Percentiles rank a stretch among this genome's conserved stretches.
Conservation (phyloP, 1,140 invertebrate species). For the Piezodorus guildinii region DNA sequence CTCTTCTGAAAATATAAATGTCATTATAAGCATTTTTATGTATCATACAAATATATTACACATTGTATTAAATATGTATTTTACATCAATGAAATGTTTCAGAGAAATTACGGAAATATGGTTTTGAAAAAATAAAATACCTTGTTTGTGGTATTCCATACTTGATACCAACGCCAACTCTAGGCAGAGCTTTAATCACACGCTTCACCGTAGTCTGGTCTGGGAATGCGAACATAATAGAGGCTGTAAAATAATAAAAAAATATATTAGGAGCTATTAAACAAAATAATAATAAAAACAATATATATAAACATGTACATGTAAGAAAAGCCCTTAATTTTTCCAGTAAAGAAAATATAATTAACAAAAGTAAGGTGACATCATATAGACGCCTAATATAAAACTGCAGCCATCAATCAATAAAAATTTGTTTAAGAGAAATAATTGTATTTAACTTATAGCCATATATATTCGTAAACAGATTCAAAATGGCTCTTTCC, state of each 20-base stretch:
- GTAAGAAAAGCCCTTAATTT: background rate
- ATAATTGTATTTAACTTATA: too few species aligned
- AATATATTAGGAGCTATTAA: background rate
- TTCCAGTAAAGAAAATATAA: too few species aligned
- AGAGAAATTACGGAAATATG: too few species aligned
- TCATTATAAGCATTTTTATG: background rate
- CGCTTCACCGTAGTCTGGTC: conserved; percentile 95
- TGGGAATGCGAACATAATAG: conserved; percentile 95
- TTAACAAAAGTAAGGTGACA: too few species aligned
- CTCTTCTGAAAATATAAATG: conserved; percentile 52
- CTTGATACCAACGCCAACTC: conserved; percentile 98
- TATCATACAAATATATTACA: too few species aligned
- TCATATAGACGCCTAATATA: too few species aligned
- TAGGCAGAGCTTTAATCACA: conserved; percentile 92
- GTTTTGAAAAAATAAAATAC: conserved; percentile 38
- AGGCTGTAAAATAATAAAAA: conserved; percentile 54
- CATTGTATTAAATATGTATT: too few species aligned
- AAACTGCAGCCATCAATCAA: too few species aligned
- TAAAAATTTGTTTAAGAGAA: too few species aligned
- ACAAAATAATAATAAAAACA: background rate
- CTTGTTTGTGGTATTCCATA: conserved; percentile 96
- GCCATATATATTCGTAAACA: too few species aligned
- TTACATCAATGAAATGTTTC: too few species aligned
- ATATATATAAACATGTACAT: background rate
- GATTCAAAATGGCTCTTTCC: too few species aligned